These are phyloP conservation scores for Archocentrus centrarchus DNA, from an alignment of 2,113 vertebrate genomes.

Conservation along the genomic window DNA sequence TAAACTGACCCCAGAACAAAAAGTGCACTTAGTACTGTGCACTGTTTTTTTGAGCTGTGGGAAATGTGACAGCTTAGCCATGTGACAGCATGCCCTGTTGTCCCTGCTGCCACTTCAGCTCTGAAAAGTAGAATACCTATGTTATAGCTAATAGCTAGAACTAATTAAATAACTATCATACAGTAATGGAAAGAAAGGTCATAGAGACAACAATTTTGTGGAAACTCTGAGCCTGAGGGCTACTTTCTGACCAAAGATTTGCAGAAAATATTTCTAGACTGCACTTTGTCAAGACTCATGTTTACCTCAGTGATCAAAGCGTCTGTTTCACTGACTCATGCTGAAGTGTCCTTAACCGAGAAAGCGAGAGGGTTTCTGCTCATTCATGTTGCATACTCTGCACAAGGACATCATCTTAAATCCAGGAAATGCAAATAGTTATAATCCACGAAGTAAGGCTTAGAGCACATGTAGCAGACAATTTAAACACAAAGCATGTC, in stretches of 20 bases:
- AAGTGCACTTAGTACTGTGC: neutral
- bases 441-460: neutral
- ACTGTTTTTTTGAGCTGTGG: constrained; percentile 1
- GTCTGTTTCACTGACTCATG: constrained; percentile 11
- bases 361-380: constrained; percentile 6
- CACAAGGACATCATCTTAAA: constrained; percentile 17
- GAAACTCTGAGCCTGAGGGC: neutral
- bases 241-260: neutral
- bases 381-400: constrained; percentile 11
- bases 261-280: constrained; percentile 8
- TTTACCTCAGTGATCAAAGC: neutral
- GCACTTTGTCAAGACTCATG: constrained; percentile 8
- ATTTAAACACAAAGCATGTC: neutral
- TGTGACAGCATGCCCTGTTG: constrained; percentile 12
- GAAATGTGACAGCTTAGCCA: constrained; percentile 13
- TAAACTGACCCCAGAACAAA: constrained; percentile 24
- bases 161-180: neutral
- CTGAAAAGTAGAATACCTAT: neutral
- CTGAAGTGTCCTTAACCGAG: constrained; percentile 4
- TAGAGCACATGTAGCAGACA: neutral
- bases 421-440: constrained; percentile 11
- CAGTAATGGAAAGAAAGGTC: neutral
- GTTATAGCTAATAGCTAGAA: rapidly evolving
- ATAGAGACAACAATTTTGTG: neutral
- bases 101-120: constrained; percentile 5